Evolutionary conservation across 2,113 vertebrate genomes (phyloP).

Genomic region (Notarius lentiginosus): DNA sequence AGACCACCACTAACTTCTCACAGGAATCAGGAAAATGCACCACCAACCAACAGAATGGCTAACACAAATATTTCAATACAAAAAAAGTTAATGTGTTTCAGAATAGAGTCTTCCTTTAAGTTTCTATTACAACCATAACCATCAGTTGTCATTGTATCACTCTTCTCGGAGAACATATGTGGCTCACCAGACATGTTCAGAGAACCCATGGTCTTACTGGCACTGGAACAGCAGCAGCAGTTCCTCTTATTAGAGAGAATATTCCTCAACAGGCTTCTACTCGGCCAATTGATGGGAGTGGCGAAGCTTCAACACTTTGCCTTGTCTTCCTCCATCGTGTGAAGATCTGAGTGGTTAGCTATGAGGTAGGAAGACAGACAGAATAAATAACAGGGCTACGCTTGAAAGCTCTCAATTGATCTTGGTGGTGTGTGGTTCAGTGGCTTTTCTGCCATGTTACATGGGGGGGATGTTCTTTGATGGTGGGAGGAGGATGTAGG

Average conservation of each 20-base stretch:
- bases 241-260: conserved; percentile 48
- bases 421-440: conserved; percentile 55
- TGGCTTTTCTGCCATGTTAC: conserved; percentile 49
- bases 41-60: background rate
- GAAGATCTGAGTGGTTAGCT: conserved; percentile 54
- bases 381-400: conserved; percentile 58
- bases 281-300: conserved; percentile 33
- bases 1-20: background rate
- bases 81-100: conserved; percentile 1
- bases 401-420: conserved; percentile 60
- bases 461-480: conserved; percentile 46
- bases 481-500: conserved; percentile 39
- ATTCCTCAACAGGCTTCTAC: conserved; percentile 41
- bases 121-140: background rate
- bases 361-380: conserved; percentile 53
- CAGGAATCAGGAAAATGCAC: background rate
- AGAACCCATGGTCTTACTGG: conserved; percentile 14
- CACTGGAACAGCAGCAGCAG: conserved; percentile 22
- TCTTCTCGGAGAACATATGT: conserved; percentile 1
- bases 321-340: conserved; percentile 53
- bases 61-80: background rate
- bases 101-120: conserved; percentile 49
- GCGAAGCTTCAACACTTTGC: conserved; percentile 49
- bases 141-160: conserved; percentile 28
- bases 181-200: conserved; percentile 19